These are phyloP conservation scores for Rhaphigaster nebulosa DNA, from an alignment of 2,888 invertebrate species.

Conservation along the genomic window DNA sequence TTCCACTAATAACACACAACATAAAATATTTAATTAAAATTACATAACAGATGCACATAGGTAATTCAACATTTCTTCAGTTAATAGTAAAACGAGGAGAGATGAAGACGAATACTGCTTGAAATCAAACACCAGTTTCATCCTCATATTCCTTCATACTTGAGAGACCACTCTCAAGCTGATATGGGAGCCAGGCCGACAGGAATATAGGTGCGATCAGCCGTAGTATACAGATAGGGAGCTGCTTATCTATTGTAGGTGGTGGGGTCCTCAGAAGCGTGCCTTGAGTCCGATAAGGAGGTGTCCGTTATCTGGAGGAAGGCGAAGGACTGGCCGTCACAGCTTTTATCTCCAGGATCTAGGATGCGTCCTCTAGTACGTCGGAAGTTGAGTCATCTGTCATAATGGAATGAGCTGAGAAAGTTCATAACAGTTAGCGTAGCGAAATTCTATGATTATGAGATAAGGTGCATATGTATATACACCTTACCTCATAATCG, in stretches of 20 bases:
- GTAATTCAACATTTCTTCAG: not conserved
- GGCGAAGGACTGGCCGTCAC: not conserved
- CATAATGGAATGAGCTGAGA: not conserved
- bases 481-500: too few species aligned
- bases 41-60: too few species aligned
- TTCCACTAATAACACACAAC: too few species aligned
- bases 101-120: not conserved
- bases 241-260: not conserved
- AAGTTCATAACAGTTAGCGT: not conserved
- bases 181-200: not conserved
- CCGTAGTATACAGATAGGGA: not conserved
- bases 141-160: too few species aligned
- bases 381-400: not conserved
- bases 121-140: not conserved
- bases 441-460: not conserved
- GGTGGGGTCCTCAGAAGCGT: not conserved
- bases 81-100: not conserved
- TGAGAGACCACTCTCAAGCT: too few species aligned
- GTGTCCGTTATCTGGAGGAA: conserved; percentile 24
- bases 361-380: not conserved
- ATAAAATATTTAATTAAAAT: too few species aligned
- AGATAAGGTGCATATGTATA: not conserved
- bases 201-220: conserved; percentile 31
- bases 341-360: not conserved
- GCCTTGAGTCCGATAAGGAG: conserved; percentile 21